Evolutionary conservation across 2,888 invertebrate species (phyloP).

Genomic region (Electrophaes corylata): DNA sequence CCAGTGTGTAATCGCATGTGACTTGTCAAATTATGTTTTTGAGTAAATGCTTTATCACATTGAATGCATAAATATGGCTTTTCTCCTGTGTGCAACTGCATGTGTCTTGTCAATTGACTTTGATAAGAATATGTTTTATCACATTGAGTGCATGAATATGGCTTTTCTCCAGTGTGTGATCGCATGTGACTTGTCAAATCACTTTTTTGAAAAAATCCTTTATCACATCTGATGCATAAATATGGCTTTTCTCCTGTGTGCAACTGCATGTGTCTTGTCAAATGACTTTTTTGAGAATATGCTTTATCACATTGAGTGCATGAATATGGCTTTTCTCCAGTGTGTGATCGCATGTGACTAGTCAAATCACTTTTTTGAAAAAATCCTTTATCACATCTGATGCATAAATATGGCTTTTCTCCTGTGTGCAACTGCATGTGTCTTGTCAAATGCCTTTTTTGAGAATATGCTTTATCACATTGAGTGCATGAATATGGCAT

Average conservation of each 20-base stretch:
- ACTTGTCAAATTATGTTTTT: too few relatives aligned
- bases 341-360: background rate
- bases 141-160: too few relatives aligned
- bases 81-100: too few relatives aligned
- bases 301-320: background rate
- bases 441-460: background rate
- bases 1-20: too few relatives aligned
- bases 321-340: background rate
- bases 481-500: background rate
- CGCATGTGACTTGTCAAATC: background rate
- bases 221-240: background rate
- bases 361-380: background rate
- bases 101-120: too few relatives aligned
- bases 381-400: background rate
- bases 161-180: background rate
- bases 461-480: background rate
- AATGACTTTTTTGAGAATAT: background rate
- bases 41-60: too few relatives aligned
- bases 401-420: background rate
- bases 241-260: background rate
- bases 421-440: background rate
- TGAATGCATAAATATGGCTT: too few relatives aligned
- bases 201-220: background rate
- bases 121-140: too few relatives aligned
- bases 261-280: too few relatives aligned